Base-by-base conservation (phyloP, 2,888 invertebrate species). In the Sesia bembeciformis region DNA sequence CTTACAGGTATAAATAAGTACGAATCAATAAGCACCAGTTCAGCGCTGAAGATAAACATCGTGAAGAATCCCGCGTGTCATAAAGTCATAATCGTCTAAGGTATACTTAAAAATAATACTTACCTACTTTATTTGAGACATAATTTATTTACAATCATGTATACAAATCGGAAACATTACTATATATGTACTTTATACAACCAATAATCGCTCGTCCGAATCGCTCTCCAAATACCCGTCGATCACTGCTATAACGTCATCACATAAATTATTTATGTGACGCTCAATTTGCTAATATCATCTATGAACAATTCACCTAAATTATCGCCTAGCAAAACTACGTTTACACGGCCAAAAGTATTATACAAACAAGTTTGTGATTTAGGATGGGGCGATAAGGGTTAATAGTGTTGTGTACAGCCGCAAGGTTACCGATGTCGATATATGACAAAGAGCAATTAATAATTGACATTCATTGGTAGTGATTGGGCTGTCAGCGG, bases 401-500 rank as follows among this genome's bases (percentile, higher is more conserved):
- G 4, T 46, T 7, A 8, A 4, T 8, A 23, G n/a, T 4, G n/a
- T 4, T 46, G n/a, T 46, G 23, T 7, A 8, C 4, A 23, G 7
- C 7, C 39, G 49, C 40, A 54, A 49, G 23, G 5, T 40, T 43
- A 54, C 49, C 4, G 49, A 50, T 40, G 58, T 51, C 38, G 38
- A 51, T 42, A 43, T 39, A 40, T 68, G 70, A 71, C 75, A 74
- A 71, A 65, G 66, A 68, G 60, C 70, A 74, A 78, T 78, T 78
- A 79, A 81, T 78, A 79, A 81, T 78, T 78, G 74, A 73, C 73
- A 76, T 74, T 72, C 69, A 76, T 76, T 77, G 75, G 75, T 71
- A 69, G 67, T 64, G 67, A 72, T 70, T 62, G 63, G 58, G 61
- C 72, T 74, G 76, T 74, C 74, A 71, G 58, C 73, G 63, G 72